These are phyloP conservation scores for Stictonetta naevosa DNA, from an alignment of 2,113 vertebrate species.

Conservation along the genomic window DNA sequence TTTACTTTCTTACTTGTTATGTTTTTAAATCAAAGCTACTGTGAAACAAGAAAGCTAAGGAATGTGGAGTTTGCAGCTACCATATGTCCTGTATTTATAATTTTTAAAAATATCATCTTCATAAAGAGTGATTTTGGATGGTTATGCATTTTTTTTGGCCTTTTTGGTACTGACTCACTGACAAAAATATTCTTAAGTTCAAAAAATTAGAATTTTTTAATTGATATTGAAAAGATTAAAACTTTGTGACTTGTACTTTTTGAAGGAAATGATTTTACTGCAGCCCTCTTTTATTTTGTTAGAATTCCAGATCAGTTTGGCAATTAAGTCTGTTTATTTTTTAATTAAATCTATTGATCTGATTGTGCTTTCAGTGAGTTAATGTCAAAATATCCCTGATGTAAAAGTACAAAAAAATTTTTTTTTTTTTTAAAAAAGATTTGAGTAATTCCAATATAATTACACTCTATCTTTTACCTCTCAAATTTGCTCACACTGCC, in stretches of 20 bases:
- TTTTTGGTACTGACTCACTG: background rate
- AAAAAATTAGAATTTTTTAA: background rate
- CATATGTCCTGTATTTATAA: conserved; percentile 28
- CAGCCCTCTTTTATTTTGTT: background rate
- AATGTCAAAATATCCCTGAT: background rate
- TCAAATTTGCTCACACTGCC: background rate
- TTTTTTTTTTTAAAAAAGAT: too few species aligned
- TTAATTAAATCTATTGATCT: background rate
- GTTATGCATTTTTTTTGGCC: conserved; percentile 39
- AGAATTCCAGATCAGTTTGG: background rate
- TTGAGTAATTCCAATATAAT: background rate
- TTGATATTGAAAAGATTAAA: background rate
- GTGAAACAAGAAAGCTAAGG: conserved; percentile 24
- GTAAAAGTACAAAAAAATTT: background rate
- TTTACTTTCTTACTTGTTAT: background rate
- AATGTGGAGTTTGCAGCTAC: background rate
- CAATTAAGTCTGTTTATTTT: background rate
- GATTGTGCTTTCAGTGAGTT: background rate
- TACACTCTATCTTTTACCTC: background rate
- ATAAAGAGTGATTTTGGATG: conserved; percentile 34
- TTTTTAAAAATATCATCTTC: conserved; percentile 16
- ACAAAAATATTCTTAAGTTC: background rate
- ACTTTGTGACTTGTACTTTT: background rate
- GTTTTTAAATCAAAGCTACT: conserved; percentile 29
- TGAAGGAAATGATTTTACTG: background rate